These are phyloP conservation scores for Aphelocoma coerulescens DNA, from an alignment of 2,113 vertebrate genomes.

Conservation along the genomic window DNA sequence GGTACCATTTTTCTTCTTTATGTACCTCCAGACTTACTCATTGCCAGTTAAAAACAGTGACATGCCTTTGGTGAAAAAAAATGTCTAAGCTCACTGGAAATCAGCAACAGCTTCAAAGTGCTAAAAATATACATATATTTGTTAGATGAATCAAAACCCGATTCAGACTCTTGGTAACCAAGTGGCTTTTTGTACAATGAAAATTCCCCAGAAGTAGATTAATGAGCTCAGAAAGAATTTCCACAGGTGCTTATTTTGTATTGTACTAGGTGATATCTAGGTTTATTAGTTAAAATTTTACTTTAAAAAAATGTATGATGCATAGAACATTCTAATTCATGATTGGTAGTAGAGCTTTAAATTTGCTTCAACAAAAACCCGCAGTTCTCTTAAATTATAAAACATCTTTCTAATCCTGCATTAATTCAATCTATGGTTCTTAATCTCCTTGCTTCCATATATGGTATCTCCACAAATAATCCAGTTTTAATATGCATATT, in stretches of 20 bases:
- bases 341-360: neutral
- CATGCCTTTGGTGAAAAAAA: neutral
- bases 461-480: neutral
- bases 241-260: neutral
- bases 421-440: neutral
- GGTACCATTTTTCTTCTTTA: neutral
- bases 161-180: neutral
- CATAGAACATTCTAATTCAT: neutral
- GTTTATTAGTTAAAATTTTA: neutral
- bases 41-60: neutral
- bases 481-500: neutral
- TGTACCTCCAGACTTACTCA: neutral
- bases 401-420: neutral
- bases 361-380: neutral
- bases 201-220: neutral
- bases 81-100: neutral
- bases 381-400: neutral
- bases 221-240: neutral
- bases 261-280: neutral
- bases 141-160: neutral
- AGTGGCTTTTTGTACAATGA: neutral
- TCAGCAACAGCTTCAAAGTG: neutral
- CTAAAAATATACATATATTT: neutral
- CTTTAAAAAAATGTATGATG: neutral
- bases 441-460: neutral